Evolutionary conservation across 2,888 invertebrate species (phyloP).

Genomic region (Kryphioiulus occultus): DNA sequence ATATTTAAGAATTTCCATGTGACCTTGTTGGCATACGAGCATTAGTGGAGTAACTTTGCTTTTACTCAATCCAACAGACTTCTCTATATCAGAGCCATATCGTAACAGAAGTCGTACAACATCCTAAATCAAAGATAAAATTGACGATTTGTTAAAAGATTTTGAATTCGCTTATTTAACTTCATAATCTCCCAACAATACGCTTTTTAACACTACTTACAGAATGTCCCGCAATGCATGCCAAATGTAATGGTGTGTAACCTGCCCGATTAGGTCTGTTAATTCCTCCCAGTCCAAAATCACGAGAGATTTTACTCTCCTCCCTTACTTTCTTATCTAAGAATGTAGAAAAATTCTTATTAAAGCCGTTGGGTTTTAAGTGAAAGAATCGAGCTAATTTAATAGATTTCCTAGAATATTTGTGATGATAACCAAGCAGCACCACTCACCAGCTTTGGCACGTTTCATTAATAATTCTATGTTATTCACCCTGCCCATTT

Average conservation of each 20-base stretch:
- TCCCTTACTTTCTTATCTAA: slow-evolving; percentile 55
- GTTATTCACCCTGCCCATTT: slow-evolving; percentile 62
- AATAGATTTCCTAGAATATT: no score
- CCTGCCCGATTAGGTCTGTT: slow-evolving; percentile 61
- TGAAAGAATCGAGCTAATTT: no score
- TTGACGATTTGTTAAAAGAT: not conserved
- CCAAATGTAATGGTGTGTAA: slow-evolving; percentile 63
- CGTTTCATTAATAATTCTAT: slow-evolving; percentile 60
- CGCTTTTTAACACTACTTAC: no score
- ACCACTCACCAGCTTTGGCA: slow-evolving; percentile 59
- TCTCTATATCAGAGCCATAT: slow-evolving; percentile 62
- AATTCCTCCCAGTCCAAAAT: slow-evolving; percentile 62
- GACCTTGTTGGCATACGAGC: slow-evolving; percentile 63
- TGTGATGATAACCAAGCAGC: no score
- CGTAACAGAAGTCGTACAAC: slow-evolving; percentile 61
- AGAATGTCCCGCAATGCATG: slow-evolving; percentile 60
- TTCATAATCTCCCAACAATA: no score
- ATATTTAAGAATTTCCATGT: slow-evolving; percentile 62
- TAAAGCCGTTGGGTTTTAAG: no score
- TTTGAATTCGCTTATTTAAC: not conserved
- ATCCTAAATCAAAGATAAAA: slow-evolving; percentile 58
- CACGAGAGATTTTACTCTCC: slow-evolving; percentile 54
- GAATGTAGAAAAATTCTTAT: slow-evolving; percentile 49
- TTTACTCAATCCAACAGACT: slow-evolving; percentile 61
- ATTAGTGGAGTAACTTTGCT: slow-evolving; percentile 65